These are phyloP conservation scores for Metacarcinus magister DNA, from an alignment of 2,888 invertebrate species.

Conservation along the genomic window DNA sequence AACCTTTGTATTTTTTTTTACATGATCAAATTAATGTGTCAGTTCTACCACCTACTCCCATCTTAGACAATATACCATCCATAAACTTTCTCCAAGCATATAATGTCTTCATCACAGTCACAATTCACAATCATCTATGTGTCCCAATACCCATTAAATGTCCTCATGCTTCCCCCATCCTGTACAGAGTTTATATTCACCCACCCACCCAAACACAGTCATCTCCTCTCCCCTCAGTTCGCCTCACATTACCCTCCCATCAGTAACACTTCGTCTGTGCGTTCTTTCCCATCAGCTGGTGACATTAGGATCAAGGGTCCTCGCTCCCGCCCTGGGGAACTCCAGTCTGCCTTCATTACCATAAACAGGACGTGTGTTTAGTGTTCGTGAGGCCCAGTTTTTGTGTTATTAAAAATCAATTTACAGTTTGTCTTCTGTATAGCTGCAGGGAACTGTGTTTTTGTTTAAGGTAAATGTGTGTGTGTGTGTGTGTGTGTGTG, in stretches of 20 bases:
- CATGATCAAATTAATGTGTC: too few relatives aligned
- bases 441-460: background rate
- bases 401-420: constrained; percentile 71
- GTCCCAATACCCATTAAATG: background rate
- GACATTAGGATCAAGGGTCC: constrained; percentile 19
- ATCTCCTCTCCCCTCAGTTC: background rate
- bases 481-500: constrained; percentile 55
- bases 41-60: too few relatives aligned
- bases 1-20: too few relatives aligned
- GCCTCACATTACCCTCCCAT: constrained; percentile 14
- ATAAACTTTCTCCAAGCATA: too few relatives aligned
- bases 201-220: background rate
- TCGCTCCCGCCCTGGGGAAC: background rate
- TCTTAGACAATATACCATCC: too few relatives aligned
- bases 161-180: background rate
- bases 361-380: constrained; percentile 58
- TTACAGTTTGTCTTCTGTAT: constrained; percentile 44
- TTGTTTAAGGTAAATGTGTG: background rate
- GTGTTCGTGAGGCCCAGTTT: background rate
- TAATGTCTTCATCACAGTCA: too few relatives aligned
- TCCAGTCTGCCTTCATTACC: constrained; percentile 63
- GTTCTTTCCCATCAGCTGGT: background rate
- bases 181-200: background rate
- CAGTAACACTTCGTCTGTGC: background rate
- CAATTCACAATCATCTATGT: background rate